Evolutionary conservation across 1,140 invertebrate species (phyloP).

Genomic region (Drosophila lowei): DNA sequence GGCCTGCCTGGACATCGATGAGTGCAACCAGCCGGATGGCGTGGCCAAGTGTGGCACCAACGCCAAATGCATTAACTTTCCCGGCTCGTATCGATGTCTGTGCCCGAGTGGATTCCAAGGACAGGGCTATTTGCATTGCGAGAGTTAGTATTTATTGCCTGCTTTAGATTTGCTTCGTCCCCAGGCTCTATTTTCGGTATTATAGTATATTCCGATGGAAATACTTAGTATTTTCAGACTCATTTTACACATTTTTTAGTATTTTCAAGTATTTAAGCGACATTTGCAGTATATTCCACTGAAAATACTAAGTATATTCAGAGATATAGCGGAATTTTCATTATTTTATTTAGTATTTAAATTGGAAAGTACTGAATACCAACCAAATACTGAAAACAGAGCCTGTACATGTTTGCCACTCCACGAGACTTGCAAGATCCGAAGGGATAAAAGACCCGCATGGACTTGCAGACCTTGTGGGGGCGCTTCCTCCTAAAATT

Average conservation of each 20-base stretch:
- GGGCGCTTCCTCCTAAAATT: conserved; percentile 22
- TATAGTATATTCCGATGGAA: no score
- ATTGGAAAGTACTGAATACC: no score
- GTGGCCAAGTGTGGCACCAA: conserved; percentile 89
- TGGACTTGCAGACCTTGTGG: conserved; percentile 10
- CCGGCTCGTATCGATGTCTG: conserved; percentile 95
- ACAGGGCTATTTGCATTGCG: conserved; percentile 92
- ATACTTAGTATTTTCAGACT: no score
- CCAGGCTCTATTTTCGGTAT: conserved; percentile 20
- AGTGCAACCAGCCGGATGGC: conserved; percentile 89
- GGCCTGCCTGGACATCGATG: conserved; percentile 87
- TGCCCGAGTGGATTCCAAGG: conserved; percentile 94
- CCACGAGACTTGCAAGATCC: conserved; percentile 2
- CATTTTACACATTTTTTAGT: no score
- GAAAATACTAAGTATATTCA: no score
- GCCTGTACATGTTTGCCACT: neutral
- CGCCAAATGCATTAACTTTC: conserved; percentile 95
- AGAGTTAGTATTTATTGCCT: conserved; percentile 88
- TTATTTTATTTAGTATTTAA: no score
- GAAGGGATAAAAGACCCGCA: neutral
- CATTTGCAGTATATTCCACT: no score
- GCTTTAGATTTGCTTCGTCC: conserved; percentile 20
- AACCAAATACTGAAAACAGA: conserved; percentile 1
- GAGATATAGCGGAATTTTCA: no score
- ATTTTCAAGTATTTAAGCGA: no score